Conservation (phyloP, 2,888 invertebrate species). For the Caenorhabditis zanzibari region DNA sequence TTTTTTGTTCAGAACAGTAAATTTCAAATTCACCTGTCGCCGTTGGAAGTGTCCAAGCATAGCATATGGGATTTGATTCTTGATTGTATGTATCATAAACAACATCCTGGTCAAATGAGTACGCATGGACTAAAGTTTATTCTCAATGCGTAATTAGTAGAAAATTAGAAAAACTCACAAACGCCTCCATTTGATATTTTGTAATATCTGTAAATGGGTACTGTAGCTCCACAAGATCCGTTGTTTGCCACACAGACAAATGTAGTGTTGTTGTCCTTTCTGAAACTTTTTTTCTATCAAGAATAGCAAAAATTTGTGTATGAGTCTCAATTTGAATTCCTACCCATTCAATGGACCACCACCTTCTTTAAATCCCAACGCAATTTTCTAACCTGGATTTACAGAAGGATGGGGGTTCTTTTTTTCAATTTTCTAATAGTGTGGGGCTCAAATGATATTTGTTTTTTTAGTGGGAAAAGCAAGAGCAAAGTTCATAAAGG, state of each 20-base stretch:
- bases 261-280: conserved; percentile 45
- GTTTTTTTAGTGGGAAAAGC: no score
- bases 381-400: no score
- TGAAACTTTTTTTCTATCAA: conserved; percentile 13
- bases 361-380: no score
- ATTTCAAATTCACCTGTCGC: conserved; percentile 20
- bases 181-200: conserved; percentile 67
- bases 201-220: conserved; percentile 76
- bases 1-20: background rate
- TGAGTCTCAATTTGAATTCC: no score
- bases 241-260: conserved; percentile 39
- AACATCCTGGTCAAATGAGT: conserved; percentile 68
- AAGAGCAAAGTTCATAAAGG: background rate
- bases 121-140: conserved; percentile 72
- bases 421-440: no score
- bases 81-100: conserved; percentile 67
- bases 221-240: conserved; percentile 75
- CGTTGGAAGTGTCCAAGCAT: conserved; percentile 66
- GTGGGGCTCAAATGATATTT: no score
- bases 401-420: no score
- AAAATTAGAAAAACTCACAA: conserved; percentile 61
- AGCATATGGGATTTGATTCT: conserved; percentile 74
- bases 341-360: no score
- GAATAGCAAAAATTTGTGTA: no score
- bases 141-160: background rate